A percentile compares a stretch with the other conserved stretches of the same genome.
Conservation (phyloP, 2,797 vertebrate genomes). For the Austrolebias charrua region DNA sequence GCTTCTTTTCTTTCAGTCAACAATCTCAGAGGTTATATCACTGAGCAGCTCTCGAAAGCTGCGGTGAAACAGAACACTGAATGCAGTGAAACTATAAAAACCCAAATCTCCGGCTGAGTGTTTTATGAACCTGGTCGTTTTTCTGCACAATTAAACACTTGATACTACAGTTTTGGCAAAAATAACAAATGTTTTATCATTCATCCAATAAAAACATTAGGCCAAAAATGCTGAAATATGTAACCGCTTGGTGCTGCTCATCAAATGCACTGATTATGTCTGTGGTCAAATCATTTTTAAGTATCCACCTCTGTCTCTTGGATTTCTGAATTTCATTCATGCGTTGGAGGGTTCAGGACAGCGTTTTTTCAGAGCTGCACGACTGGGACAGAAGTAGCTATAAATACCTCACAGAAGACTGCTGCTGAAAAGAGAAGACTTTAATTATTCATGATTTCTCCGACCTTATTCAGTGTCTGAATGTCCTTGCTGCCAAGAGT, state of each 20-base stretch:
- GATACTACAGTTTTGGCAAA: background rate
- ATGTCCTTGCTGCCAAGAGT: constrained; percentile 54
- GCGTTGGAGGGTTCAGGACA: constrained; percentile 37
- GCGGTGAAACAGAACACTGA: constrained; percentile 13
- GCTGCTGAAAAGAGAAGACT: constrained; percentile 65
- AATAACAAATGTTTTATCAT: background rate
- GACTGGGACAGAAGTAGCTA: constrained; percentile 57
- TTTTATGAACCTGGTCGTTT: constrained; percentile 23
- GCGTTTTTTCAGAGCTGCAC: constrained; percentile 42
- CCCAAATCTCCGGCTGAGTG: constrained; percentile 8
- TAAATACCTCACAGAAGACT: constrained; percentile 70
- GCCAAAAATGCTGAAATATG: no score
- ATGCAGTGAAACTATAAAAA: constrained; percentile 10
- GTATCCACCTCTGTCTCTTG: background rate
- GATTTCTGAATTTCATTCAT: constrained; percentile 28
- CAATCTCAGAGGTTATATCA: constrained; percentile 4
- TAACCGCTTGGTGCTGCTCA: no score
- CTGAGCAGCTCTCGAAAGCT: constrained; percentile 16
- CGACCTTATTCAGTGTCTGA: constrained; percentile 59
- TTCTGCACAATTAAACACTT: constrained; percentile 13
- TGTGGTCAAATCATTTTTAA: no score
- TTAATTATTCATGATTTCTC: constrained; percentile 76
- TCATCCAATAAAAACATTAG: no score
- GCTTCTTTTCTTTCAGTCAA: background rate
- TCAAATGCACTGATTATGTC: no score